phyloP scores from a whole-genome alignment of 1,140 invertebrate genomes.

The Notospermus geniculatus region DNA sequence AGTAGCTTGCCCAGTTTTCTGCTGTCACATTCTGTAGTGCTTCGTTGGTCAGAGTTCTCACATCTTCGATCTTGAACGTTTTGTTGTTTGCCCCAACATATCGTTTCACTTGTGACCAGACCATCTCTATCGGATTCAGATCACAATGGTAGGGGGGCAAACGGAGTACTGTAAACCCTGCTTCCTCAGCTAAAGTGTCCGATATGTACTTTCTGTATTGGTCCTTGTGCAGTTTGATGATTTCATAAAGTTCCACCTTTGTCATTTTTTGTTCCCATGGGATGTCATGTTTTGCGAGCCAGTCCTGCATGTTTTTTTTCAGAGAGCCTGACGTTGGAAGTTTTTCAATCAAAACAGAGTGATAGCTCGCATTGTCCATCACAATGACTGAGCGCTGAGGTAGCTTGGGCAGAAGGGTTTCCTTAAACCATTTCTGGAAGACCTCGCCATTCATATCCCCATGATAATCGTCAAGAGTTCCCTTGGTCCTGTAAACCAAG shows the following conservation, averaged over 20 bases:
- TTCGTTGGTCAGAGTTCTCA: background rate
- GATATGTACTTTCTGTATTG: background rate
- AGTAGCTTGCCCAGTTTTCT: background rate
- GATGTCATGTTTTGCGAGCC: too few species aligned
- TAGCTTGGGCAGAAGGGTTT: background rate
- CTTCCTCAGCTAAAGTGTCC: background rate
- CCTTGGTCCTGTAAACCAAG: background rate
- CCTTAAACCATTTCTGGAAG: background rate
- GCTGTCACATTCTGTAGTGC: background rate
- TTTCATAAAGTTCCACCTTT: too few species aligned
- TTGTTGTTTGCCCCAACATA: background rate
- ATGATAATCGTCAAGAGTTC: background rate
- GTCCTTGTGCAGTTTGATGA: background rate
- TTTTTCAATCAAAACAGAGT: too few species aligned
- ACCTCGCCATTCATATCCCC: too few species aligned
- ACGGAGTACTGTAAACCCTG: background rate
- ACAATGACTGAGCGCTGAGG: background rate
- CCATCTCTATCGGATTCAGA: background rate
- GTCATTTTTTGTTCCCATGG: too few species aligned
- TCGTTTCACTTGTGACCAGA: background rate
- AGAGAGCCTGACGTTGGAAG: background rate
- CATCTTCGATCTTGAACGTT: background rate
- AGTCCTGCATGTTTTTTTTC: too few species aligned
- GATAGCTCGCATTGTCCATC: too few species aligned
- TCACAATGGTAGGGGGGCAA: conserved; percentile 1